These are phyloP conservation scores for Ephestia elutella DNA, from an alignment of 1,140 invertebrate species.

Conservation along the genomic window DNA sequence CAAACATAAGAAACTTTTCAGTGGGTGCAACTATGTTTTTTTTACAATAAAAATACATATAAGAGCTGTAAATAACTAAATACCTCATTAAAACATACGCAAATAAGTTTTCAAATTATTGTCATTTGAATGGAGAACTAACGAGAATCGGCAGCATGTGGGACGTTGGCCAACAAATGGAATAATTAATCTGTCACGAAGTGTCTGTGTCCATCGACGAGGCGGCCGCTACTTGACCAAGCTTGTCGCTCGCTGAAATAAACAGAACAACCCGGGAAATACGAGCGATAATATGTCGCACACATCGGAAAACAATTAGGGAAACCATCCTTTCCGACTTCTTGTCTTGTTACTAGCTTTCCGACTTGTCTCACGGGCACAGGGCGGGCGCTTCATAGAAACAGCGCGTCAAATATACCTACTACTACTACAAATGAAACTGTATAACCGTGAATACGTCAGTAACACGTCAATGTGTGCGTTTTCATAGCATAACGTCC, in stretches of 20 bases:
- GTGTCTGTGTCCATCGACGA: slow-evolving; percentile 22
- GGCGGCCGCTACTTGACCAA: slow-evolving; percentile 9
- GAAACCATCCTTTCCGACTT: slow-evolving; percentile 1
- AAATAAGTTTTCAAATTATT: background rate
- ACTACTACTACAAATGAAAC: no score
- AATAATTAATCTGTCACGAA: slow-evolving; percentile 43
- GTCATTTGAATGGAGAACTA: background rate
- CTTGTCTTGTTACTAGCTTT: no score
- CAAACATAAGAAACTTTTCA: no score
- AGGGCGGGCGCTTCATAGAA: no score
- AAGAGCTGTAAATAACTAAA: background rate
- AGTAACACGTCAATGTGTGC: no score
- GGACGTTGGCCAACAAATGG: slow-evolving; percentile 20
- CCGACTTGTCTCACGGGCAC: no score
- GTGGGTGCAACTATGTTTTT: no score
- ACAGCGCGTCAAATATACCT: no score
- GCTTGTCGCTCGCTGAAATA: background rate
- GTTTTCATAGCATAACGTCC: no score
- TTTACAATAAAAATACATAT: no score
- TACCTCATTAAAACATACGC: no score
- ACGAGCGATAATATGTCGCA: slow-evolving; percentile 8
- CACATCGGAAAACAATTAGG: background rate
- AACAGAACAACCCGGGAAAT: slow-evolving; percentile 7
- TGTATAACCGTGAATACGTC: no score
- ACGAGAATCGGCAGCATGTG: background rate